Conservation (phyloP, 2,113 vertebrate genomes). For the Chroicocephalus ridibundus region DNA sequence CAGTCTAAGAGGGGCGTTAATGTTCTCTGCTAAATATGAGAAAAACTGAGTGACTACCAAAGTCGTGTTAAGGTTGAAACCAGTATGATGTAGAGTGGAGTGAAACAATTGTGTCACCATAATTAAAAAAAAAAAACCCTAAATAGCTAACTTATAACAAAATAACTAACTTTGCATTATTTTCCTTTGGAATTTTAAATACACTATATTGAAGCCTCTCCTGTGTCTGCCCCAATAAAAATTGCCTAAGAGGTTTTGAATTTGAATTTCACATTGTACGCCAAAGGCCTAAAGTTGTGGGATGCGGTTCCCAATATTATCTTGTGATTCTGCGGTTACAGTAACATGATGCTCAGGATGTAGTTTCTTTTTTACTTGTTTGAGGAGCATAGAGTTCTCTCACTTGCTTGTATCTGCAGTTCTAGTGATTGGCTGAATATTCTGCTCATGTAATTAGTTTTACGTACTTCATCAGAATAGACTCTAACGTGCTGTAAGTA, state of each 20-base stretch:
- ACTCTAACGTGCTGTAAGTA: neutral
- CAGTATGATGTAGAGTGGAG: neutral
- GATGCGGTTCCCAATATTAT: neutral
- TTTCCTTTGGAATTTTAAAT: neutral
- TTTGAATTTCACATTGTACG: fast-evolving
- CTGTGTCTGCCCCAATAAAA: neutral
- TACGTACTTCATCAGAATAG: neutral
- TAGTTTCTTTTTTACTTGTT: neutral
- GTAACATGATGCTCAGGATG: neutral
- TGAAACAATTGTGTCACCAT: neutral
- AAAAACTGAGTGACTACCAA: neutral
- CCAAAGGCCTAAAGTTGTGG: neutral
- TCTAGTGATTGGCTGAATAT: neutral
- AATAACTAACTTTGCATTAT: neutral
- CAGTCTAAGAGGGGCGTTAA: neutral
- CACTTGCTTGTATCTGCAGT: neutral
- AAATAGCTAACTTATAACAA: neutral
- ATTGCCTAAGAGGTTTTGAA: neutral
- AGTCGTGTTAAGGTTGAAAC: neutral
- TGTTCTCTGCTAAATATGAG: neutral
- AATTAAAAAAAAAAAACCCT: neutral
- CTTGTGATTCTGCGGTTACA: neutral
- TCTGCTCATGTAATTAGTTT: neutral
- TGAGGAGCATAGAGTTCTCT: neutral
- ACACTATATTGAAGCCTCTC: neutral